These are phyloP conservation scores for Cabera pusaria DNA, from an alignment of 2,888 invertebrate genomes.

Conservation along the genomic window DNA sequence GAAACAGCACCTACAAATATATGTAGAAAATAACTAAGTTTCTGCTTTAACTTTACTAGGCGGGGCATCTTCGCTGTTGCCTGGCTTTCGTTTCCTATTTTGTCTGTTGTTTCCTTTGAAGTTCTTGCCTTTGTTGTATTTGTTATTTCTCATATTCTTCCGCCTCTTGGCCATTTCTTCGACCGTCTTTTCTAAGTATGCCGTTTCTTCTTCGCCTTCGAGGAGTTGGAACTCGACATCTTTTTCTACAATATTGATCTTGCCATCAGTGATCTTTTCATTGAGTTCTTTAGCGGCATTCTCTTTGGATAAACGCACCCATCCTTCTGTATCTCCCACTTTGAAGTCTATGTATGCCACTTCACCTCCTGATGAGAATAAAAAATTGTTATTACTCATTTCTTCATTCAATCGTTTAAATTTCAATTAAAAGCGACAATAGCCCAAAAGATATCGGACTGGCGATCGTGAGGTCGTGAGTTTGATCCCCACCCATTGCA, in stretches of 20 bases:
- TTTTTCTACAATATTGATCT: slow-evolving; percentile 78
- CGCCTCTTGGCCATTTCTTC: slow-evolving; percentile 84
- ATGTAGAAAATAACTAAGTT: slow-evolving; percentile 39
- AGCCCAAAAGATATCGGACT: no score
- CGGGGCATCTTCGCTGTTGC: slow-evolving; percentile 51
- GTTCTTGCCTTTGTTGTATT: slow-evolving; percentile 49
- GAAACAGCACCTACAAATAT: slow-evolving; percentile 12
- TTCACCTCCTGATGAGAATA: slow-evolving; percentile 75
- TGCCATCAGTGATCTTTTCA: slow-evolving; percentile 85
- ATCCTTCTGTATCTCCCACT: slow-evolving; percentile 88
- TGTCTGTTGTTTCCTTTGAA: slow-evolving; percentile 59
- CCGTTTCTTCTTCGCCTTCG: slow-evolving; percentile 89
- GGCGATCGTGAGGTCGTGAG: no score
- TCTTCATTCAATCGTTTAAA: no score
- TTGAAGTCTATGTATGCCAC: slow-evolving; percentile 90
- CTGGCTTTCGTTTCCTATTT: slow-evolving; percentile 54
- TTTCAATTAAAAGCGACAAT: no score
- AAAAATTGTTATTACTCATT: no score
- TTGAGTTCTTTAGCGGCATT: slow-evolving; percentile 86
- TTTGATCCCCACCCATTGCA: no score
- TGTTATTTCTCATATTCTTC: slow-evolving; percentile 67
- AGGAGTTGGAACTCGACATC: slow-evolving; percentile 82
- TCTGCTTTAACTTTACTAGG: slow-evolving; percentile 54
- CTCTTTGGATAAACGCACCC: slow-evolving; percentile 87
- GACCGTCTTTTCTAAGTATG: slow-evolving; percentile 84